These are phyloP conservation scores for Sebastes wilsoni DNA, from an alignment of 2,797 vertebrate species.

Conservation along the genomic window DNA sequence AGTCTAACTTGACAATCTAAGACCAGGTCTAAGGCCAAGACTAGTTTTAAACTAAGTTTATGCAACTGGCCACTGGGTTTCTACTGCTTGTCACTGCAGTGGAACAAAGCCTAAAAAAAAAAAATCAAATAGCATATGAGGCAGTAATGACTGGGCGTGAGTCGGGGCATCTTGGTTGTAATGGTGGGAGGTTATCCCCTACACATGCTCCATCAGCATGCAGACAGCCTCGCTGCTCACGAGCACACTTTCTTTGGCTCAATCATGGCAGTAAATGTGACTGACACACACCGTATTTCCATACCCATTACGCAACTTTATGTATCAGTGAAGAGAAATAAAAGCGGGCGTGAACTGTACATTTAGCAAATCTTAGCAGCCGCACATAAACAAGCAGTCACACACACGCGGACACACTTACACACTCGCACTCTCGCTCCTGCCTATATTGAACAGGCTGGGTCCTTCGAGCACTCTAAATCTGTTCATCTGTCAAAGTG, in stretches of 20 bases:
- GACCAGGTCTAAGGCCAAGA: no score
- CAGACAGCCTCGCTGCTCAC: not conserved
- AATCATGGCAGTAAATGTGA: constrained; percentile 31
- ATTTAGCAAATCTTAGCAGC: constrained; percentile 60
- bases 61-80: no score
- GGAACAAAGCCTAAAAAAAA: no score
- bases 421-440: constrained; percentile 43
- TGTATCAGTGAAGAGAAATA: constrained; percentile 58
- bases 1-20: no score
- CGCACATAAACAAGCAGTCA: constrained; percentile 53
- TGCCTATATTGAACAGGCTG: constrained; percentile 78
- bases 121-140: no score
- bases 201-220: constrained; percentile 8
- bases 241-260: constrained; percentile 10
- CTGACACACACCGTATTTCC: constrained; percentile 24
- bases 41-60: no score
- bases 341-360: constrained; percentile 53
- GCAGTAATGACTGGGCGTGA: not conserved
- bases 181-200: not conserved
- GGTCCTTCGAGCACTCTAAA: constrained; percentile 83
- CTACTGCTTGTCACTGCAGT: no score
- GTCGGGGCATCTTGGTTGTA: not conserved
- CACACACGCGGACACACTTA: constrained; percentile 19
- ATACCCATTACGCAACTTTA: constrained; percentile 41
- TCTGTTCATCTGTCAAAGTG: constrained; percentile 87